Conservation (phyloP, 2,113 vertebrate species). For the Leucosticte australis region DNA sequence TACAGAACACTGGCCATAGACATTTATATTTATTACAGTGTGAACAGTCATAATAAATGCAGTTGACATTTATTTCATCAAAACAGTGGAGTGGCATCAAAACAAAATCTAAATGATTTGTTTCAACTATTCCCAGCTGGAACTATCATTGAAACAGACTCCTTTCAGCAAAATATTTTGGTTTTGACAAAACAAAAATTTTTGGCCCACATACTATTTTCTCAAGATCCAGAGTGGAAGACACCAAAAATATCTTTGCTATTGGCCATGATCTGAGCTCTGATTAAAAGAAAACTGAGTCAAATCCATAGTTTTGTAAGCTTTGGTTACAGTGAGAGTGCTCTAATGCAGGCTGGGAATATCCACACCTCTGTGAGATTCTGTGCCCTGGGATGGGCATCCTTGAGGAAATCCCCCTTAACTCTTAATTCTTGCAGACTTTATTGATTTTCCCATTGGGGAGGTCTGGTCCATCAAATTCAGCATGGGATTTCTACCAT, state of each 20-base stretch:
- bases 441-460: neutral
- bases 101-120: conserved; percentile 1
- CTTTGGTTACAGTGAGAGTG: neutral
- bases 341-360: neutral
- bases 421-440: neutral
- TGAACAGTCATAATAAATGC: conserved; percentile 18
- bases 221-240: neutral
- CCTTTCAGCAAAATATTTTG: conserved; percentile 7
- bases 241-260: neutral
- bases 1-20: neutral
- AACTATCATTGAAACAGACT: neutral
- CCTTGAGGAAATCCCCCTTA: neutral
- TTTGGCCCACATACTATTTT: neutral
- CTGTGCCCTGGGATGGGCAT: neutral
- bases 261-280: neutral
- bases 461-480: neutral
- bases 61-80: conserved; percentile 8
- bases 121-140: conserved; percentile 30
- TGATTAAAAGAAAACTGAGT: neutral
- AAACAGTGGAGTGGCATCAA: neutral
- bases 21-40: neutral
- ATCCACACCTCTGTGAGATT: neutral
- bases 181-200: neutral
- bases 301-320: neutral
- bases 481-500: neutral